phyloP scores from a whole-genome alignment of 2,888 invertebrate species.

The Abrostola triplasia region DNA sequence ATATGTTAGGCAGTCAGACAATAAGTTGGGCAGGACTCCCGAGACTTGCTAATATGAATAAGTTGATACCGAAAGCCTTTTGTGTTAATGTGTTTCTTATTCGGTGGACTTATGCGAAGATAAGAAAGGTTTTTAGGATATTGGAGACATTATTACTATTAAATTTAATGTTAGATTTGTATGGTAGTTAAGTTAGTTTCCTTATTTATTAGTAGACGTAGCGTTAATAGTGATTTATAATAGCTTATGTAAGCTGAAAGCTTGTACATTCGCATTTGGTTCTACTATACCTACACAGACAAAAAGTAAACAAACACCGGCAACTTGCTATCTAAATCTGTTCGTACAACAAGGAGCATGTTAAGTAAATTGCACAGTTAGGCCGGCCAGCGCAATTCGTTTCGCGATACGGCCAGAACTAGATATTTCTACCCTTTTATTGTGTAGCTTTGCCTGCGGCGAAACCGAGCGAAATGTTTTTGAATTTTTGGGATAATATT shows the following conservation, averaged over 20 bases:
- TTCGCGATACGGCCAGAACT: constrained; percentile 17
- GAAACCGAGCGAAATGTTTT: neutral
- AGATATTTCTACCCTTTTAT: constrained; percentile 6
- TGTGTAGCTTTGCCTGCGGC: neutral
- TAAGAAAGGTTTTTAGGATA: neutral
- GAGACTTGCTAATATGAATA: constrained; percentile 39
- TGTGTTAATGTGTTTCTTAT: constrained; percentile 36
- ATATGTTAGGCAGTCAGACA: constrained; percentile 48
- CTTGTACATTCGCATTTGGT: neutral
- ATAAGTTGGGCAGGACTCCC: constrained; percentile 37
- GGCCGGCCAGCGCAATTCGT: constrained; percentile 11
- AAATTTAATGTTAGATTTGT: no score
- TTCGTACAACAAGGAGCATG: constrained; percentile 6
- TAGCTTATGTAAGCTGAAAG: neutral
- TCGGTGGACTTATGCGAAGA: constrained; percentile 4
- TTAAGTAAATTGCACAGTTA: constrained; percentile 35
- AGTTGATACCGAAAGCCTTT: constrained; percentile 17
- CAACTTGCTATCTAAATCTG: constrained; percentile 27
- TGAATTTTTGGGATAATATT: no score
- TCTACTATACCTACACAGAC: neutral
- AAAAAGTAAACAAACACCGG: constrained; percentile 4
- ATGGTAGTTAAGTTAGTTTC: no score
- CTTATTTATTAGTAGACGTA: no score
- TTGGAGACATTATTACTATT: no score
- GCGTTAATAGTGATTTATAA: no score